phyloP scores from a whole-genome alignment of 1,140 invertebrate species.

The Drosophila nigrodunni region DNA sequence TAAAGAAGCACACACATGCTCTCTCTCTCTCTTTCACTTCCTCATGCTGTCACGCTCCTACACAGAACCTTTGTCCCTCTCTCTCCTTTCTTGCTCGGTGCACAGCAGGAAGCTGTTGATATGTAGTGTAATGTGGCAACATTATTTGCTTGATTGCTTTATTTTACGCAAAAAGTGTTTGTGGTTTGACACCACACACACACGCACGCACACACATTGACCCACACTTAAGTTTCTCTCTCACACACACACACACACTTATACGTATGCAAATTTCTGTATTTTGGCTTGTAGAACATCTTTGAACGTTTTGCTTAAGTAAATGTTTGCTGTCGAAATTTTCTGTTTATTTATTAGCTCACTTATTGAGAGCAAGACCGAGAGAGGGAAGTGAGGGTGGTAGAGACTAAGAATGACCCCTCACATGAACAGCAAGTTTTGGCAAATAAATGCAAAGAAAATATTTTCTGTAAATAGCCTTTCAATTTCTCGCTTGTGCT shows the following conservation, averaged over 20 bases:
- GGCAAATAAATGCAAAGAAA: slow-evolving; percentile 75
- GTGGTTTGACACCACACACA: slow-evolving; percentile 70
- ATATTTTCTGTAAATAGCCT: slow-evolving; percentile 76
- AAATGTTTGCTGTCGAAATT: slow-evolving; percentile 82
- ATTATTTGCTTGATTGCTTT: slow-evolving; percentile 84
- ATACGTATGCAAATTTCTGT: slow-evolving; percentile 6
- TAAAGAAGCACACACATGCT: slow-evolving; percentile 49
- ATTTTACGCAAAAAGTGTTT: slow-evolving; percentile 83
- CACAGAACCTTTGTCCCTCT: background rate
- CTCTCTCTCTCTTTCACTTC: slow-evolving; percentile 7
- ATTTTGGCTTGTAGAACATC: slow-evolving; percentile 43
- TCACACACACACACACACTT: slow-evolving; percentile 16
- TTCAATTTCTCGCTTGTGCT: slow-evolving; percentile 51
- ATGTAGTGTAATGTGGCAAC: slow-evolving; percentile 80
- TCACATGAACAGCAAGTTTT: slow-evolving; percentile 8
- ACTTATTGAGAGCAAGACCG: slow-evolving; percentile 53
- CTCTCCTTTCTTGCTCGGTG: slow-evolving; percentile 11
- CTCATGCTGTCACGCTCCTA: background rate
- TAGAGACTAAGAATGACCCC: background rate
- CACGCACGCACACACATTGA: slow-evolving; percentile 32
- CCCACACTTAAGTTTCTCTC: slow-evolving; percentile 23
- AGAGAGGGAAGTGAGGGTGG: background rate
- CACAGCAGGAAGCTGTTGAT: slow-evolving; percentile 78
- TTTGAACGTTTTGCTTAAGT: slow-evolving; percentile 76
- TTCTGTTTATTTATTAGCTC: slow-evolving; percentile 80